Conservation (phyloP, 2,113 vertebrate genomes). For the Brachyhypopomus occidentalis region DNA sequence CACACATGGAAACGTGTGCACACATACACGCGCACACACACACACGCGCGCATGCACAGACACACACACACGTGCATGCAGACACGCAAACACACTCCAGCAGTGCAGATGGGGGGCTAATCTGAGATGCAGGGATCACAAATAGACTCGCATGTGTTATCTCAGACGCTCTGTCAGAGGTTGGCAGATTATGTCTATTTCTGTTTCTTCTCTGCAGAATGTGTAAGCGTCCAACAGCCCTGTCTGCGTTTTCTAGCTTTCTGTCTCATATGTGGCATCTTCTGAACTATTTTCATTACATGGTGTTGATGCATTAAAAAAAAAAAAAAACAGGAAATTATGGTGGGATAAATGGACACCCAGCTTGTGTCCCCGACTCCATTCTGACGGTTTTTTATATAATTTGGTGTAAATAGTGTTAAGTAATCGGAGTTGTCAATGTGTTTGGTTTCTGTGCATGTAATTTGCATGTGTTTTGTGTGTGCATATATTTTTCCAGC, state of each 20-base stretch:
- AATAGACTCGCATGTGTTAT: constrained; percentile 8
- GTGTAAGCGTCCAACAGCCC: neutral
- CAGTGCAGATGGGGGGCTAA: neutral
- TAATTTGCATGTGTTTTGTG: no score
- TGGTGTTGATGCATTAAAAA: neutral
- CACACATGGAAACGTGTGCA: neutral
- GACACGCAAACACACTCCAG: neutral
- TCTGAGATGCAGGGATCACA: neutral
- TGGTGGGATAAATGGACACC: neutral
- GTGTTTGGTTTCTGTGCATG: neutral
- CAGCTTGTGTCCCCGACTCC: neutral
- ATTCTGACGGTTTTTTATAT: neutral
- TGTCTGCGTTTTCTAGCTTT: neutral
- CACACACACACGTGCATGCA: neutral
- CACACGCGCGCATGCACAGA: neutral
- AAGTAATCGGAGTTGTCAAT: neutral
- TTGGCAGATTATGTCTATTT: constrained; percentile 1
- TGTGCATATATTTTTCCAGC: no score
- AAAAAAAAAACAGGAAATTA: neutral
- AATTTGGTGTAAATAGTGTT: no score
- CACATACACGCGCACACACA: neutral
- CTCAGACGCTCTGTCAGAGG: constrained; percentile 1
- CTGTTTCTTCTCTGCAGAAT: neutral
- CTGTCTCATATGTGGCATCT: neutral
- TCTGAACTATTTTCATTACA: neutral